phyloP scores from a whole-genome alignment of 53 echinoderm and acorn worm species.

The Holothuria scabra region DNA sequence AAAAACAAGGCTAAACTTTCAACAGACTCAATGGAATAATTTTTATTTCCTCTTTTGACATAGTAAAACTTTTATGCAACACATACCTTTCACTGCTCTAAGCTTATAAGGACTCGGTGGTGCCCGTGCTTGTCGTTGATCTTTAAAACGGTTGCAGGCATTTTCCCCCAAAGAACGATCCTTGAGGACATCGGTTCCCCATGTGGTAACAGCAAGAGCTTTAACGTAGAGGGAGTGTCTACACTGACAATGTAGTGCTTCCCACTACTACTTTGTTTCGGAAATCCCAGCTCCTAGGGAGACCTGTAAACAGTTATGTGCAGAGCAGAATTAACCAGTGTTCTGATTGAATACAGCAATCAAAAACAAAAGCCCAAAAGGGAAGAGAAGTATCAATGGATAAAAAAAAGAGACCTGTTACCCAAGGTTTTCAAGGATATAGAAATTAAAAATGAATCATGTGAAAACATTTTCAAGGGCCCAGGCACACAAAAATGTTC shows the following conservation, averaged over 20 bases:
- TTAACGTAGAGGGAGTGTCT: constrained; percentile 36
- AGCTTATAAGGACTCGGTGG: constrained; percentile 25
- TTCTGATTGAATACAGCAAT: no score
- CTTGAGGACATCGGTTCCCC: constrained; percentile 48
- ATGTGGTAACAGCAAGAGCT: constrained; percentile 37
- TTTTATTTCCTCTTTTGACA: no score
- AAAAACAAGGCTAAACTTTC: no score
- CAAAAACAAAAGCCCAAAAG: no score
- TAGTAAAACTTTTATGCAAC: constrained; percentile 6
- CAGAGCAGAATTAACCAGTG: constrained; percentile 4
- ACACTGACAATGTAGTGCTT: background rate
- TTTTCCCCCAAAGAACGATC: constrained; percentile 45
- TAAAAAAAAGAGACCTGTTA: no score
- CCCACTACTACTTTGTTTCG: constrained; percentile 4
- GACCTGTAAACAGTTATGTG: constrained; percentile 35
- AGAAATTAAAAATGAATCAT: no score
- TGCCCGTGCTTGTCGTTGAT: constrained; percentile 18
- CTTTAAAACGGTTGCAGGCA: constrained; percentile 40
- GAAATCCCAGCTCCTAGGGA: constrained; percentile 18
- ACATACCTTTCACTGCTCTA: constrained; percentile 39
- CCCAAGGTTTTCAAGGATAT: no score
- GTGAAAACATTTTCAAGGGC: no score
- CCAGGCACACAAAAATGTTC: no score
- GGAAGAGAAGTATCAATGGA: no score
- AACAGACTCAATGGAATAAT: no score